Evolutionary conservation across 2,797 vertebrate species (phyloP), one percentile per base, ranked within the genome.

Genomic region (Galaxias olidus): DNA sequence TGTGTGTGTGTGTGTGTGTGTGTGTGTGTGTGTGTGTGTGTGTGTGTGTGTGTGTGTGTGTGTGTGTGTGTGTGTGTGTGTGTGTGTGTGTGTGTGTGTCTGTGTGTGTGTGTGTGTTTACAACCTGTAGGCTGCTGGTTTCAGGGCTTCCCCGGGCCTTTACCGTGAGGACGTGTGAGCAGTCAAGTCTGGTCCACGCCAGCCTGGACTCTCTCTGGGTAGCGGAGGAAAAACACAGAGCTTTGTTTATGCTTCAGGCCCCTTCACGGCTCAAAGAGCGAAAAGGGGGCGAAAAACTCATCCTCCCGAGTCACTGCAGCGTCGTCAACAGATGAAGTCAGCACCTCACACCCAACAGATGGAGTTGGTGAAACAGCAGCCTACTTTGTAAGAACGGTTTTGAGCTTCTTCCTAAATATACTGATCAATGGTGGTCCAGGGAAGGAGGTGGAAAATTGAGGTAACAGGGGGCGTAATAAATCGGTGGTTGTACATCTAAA

Each of bases 231-330:
- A 87, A 86, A 88, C 82, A 86, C 78, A 10, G 61, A 65, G 61
- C 59, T 90, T 86, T 91, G 89, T 91, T 91, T 87, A 90, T 66
- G 87, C 90, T 91, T 83, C 83, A 87, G 89, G 89, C 86, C 77
- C 82, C 78, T 86, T 85, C 83, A 77, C 42, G 62, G 49, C 57
- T 67, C 57, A 57, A 20, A 47, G 44, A 20, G 47, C 57, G 19
- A 53, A 45, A 60, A 50, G 49, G 59, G 30, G 59, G 59, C 40
- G 52, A 53, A 40, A 52, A 46, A 60, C 48, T 52, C 57, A 60
- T 67, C 57, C 49, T 45, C 50, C 30, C 50, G 18, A 63, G 17
- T 47, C 59, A 9, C 49, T 52, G 49, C 61, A 63, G 61, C 46
- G 73, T 74, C 80, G 76, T 82, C 85, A 84, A 86, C 86, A 83